Evolutionary conservation across 1,140 invertebrate genomes (phyloP), one percentile per base, ranked within the genome.

Genomic region (Tetramorium simillimum): DNA sequence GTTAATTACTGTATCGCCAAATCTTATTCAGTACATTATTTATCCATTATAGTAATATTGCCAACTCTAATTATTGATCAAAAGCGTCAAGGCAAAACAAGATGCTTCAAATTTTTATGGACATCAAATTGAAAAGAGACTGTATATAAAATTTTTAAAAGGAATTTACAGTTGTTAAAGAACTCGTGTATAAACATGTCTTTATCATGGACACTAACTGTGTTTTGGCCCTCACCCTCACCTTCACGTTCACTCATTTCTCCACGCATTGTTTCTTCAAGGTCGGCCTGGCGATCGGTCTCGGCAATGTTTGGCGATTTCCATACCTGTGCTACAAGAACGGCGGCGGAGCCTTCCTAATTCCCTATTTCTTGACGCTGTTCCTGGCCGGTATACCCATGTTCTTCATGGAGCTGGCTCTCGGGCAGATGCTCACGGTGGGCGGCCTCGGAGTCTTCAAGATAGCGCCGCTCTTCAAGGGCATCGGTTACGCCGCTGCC

Each of bases 381-480:
- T 95, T 99, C 62, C 97, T 99, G 90, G 98, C 98, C 6, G 99
- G 99, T 10, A 96, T 99, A 14, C 99, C 99, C 1, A 96, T 99
- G 28, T 99, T 99, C 95, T 99, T 99, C 94, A 98, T 99, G 97
- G 99, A 99, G 95, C 93, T 99, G 88, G 98, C 98, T 2, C 95
- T 99, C 75, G 99, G 99, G 18, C 99, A 99, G 93, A 99, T 98
- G 95, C 98, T 99, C 95, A 96, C 98, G 21, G 98, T 98, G 92
- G 98, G 98, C 28, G 99, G 98, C 92, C 96, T 99, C 37, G 98
- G 98, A n/a, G 97, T 99, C 67, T 99, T 99, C 98, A 96, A 98
- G 90, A 98, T 99, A 91, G 99, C 99, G 95, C 99, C 99, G 0
- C 97, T 99, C 46, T 96, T 99, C 43, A 99, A 99, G 97, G 99